A percentile compares a stretch with the other conserved stretches of the same genome.
Conservation (phyloP, 2,113 vertebrate genomes). For the Ammodytes dubius region DNA sequence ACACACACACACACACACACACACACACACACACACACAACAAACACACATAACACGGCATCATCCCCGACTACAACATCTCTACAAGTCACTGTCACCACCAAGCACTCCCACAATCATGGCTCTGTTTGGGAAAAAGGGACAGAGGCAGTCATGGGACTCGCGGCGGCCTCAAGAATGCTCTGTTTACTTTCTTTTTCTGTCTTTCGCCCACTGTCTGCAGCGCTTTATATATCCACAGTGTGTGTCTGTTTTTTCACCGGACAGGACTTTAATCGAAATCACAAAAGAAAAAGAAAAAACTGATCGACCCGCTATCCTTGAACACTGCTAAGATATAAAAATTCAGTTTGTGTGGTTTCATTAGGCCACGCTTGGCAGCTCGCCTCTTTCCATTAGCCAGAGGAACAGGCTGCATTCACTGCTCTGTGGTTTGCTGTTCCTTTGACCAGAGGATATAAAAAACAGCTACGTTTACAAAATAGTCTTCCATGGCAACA, state of each 20-base stretch:
- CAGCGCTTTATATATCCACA: slow-evolving; percentile 18
- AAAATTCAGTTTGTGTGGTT: slow-evolving; percentile 57
- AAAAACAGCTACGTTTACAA: slow-evolving; percentile 57
- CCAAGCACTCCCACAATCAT: slow-evolving; percentile 72
- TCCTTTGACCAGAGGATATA: slow-evolving; percentile 51
- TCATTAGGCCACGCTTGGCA: slow-evolving; percentile 68
- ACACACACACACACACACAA: slow-evolving; percentile 47
- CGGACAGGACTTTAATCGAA: slow-evolving; percentile 8
- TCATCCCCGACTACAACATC: slow-evolving; percentile 34
- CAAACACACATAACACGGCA: neutral
- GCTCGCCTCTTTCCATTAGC: slow-evolving; percentile 64
- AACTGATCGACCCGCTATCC: slow-evolving; percentile 9
- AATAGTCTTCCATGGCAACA: slow-evolving; percentile 68
- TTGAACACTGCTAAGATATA: slow-evolving; percentile 26
- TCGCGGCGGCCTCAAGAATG: slow-evolving; percentile 21
- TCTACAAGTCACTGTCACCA: slow-evolving; percentile 69
- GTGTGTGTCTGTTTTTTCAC: slow-evolving; percentile 4
- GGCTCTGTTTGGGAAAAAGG: slow-evolving; percentile 66
- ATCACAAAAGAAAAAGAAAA: slow-evolving; percentile 4
- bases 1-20: slow-evolving; percentile 6
- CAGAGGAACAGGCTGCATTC: slow-evolving; percentile 49
- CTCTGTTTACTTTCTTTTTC: slow-evolving; percentile 44
- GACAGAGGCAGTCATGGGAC: slow-evolving; percentile 71
- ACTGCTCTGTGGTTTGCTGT: slow-evolving; percentile 60
- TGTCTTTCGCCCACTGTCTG: slow-evolving; percentile 19